Evolutionary conservation across 2,888 invertebrate species (phyloP).

Genomic region (Chymomyza fuscimana): DNA sequence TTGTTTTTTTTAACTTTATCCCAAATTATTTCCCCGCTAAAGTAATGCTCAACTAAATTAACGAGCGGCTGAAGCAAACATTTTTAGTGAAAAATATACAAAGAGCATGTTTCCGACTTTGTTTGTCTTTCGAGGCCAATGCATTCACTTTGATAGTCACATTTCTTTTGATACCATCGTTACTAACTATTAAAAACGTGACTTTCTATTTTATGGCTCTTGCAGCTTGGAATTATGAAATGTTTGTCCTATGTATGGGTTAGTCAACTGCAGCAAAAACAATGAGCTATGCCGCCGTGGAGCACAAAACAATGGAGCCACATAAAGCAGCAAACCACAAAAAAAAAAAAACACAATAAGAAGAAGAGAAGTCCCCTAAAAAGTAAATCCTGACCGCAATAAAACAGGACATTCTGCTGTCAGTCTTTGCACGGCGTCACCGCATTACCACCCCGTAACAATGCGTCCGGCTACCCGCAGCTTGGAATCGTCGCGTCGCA

Average conservation of each 20-base stretch:
- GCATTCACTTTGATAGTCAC: slow-evolving; percentile 28
- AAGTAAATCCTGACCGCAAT: slow-evolving; percentile 68
- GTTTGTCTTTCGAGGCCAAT: slow-evolving; percentile 30
- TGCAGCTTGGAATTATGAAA: slow-evolving; percentile 64
- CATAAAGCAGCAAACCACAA: slow-evolving; percentile 2
- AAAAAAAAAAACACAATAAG: slow-evolving; percentile 1
- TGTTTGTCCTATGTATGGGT: slow-evolving; percentile 26
- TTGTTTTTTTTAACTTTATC: not conserved
- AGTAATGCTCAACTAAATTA: slow-evolving; percentile 9
- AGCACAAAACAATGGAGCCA: slow-evolving; percentile 1
- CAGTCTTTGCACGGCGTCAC: slow-evolving; percentile 28
- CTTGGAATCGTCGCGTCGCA: slow-evolving; percentile 17
- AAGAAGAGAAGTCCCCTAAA: slow-evolving; percentile 33
- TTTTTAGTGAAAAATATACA: not conserved
- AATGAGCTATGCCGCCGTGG: slow-evolving; percentile 24
- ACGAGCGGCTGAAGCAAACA: not conserved
- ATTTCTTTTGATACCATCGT: slow-evolving; percentile 22
- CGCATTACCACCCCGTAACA: not conserved
- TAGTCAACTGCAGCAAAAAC: slow-evolving; percentile 27
- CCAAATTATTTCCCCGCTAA: not conserved
- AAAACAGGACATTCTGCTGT: slow-evolving; percentile 59
- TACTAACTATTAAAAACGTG: slow-evolving; percentile 62
- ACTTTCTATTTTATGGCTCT: slow-evolving; percentile 49
- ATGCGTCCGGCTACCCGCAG: slow-evolving; percentile 35
- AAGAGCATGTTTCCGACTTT: slow-evolving; percentile 36